Evolutionary conservation across 2,797 vertebrate genomes (phyloP).

Genomic region (Sparidentex hasta): DNA sequence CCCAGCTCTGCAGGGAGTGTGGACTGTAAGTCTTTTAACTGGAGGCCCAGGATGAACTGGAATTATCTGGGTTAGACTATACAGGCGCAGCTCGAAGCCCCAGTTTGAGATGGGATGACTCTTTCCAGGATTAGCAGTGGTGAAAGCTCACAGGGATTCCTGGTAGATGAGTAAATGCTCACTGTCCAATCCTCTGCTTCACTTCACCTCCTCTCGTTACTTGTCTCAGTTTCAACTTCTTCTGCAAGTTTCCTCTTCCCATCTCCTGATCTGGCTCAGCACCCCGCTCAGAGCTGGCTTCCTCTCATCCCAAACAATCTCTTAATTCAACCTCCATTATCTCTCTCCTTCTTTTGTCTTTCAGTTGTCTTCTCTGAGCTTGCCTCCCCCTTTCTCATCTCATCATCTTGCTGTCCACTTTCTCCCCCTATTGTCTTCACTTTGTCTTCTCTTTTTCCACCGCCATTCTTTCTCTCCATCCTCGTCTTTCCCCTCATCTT

Average conservation of each 20-base stretch:
- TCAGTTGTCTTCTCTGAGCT: slow-evolving; percentile 17
- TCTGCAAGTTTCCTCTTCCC: slow-evolving; percentile 21
- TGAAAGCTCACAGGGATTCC: slow-evolving; percentile 46
- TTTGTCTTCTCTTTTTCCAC: slow-evolving; percentile 2
- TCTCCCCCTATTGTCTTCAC: background rate
- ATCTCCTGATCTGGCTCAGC: slow-evolving; percentile 36
- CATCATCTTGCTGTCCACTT: slow-evolving; percentile 8
- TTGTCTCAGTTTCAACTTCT: slow-evolving; percentile 39
- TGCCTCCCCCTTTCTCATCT: background rate
- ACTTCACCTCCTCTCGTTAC: slow-evolving; percentile 31
- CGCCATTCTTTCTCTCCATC: background rate
- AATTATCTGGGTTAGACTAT: slow-evolving; percentile 59
- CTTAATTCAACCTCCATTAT: slow-evolving; percentile 2
- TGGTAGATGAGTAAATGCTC: slow-evolving; percentile 48
- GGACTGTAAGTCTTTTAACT: slow-evolving; percentile 41
- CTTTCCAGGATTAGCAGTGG: slow-evolving; percentile 56
- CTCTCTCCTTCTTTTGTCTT: slow-evolving; percentile 3
- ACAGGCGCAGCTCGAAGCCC: slow-evolving; percentile 45
- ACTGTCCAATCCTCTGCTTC: slow-evolving; percentile 39
- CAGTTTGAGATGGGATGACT: slow-evolving; percentile 47
- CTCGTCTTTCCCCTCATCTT: slow-evolving; percentile 1
- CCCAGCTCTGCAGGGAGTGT: slow-evolving; percentile 16
- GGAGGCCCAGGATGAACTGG: slow-evolving; percentile 51
- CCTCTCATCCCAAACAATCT: slow-evolving; percentile 7
- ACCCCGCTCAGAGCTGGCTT: slow-evolving; percentile 11